Conservation (phyloP, 2,888 invertebrate genomes). For the Cacoxenus indagator region DNA sequence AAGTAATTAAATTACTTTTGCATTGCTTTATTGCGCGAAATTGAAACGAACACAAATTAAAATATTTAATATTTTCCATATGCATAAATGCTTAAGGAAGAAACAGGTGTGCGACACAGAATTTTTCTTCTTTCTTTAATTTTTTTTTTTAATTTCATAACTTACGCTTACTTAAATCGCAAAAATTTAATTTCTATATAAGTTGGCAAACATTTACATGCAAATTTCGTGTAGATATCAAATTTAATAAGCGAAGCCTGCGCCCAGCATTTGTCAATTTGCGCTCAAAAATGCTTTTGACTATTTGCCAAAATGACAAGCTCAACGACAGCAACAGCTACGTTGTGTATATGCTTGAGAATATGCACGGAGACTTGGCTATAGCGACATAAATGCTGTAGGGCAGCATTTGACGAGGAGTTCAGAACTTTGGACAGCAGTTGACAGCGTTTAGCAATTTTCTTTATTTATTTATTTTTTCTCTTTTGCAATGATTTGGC, state of each 20-base stretch:
- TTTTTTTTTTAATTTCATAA: background rate
- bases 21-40: conserved; percentile 11
- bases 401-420: background rate
- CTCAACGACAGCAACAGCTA: background rate
- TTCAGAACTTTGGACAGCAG: background rate
- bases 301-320: conserved; percentile 17
- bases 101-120: no score
- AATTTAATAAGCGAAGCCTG: conserved; percentile 13
- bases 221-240: background rate
- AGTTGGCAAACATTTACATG: background rate
- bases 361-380: background rate
- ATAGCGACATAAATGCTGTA: background rate
- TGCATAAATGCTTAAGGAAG: background rate
- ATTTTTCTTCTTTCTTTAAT: no score
- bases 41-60: conserved; percentile 17
- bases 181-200: background rate
- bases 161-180: background rate
- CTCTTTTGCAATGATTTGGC: conserved; percentile 58
- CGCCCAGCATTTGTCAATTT: conserved; percentile 5
- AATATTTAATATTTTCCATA: background rate
- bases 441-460: background rate
- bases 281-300: conserved; percentile 3
- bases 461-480: conserved; percentile 38
- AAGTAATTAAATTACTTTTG: conserved; percentile 19
- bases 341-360: no score